These are phyloP conservation scores for Lepisosteus oculatus DNA, from an alignment of 2,113 vertebrate species.

Conservation along the genomic window DNA sequence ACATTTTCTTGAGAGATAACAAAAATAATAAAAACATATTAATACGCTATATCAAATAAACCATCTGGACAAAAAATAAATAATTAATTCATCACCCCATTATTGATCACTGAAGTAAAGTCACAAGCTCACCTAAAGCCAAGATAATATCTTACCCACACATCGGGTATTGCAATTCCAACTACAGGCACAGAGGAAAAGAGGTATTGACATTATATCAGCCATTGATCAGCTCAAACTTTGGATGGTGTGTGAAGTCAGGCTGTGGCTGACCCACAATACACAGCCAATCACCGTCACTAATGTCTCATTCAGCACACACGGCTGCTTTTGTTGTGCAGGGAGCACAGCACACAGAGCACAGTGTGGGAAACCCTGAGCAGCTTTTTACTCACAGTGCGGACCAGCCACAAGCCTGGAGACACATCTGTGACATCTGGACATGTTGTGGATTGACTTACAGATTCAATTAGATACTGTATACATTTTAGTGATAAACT, in stretches of 20 bases:
- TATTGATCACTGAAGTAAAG: too few relatives aligned
- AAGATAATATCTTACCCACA: neutral
- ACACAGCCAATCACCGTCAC: conserved; percentile 28
- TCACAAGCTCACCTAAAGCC: too few relatives aligned
- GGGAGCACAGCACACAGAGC: conserved; percentile 32
- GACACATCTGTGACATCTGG: conserved; percentile 29
- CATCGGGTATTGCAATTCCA: too few relatives aligned
- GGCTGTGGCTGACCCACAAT: conserved; percentile 21
- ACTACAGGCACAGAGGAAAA: conserved; percentile 34
- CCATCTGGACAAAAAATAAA: too few relatives aligned
- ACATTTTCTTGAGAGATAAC: too few relatives aligned
- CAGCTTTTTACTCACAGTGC: conserved; percentile 35
- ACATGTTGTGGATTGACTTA: neutral
- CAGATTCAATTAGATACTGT: too few relatives aligned
- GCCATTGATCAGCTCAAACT: conserved; percentile 32
- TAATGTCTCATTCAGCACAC: conserved; percentile 34
- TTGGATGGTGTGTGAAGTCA: conserved; percentile 43
- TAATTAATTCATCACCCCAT: too few relatives aligned
- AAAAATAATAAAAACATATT: too few relatives aligned
- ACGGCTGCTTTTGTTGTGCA: conserved; percentile 34
- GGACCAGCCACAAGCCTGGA: conserved; percentile 5
- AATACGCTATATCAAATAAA: too few relatives aligned
- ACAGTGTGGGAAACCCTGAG: conserved; percentile 40
- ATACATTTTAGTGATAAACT: too few relatives aligned
- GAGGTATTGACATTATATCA: neutral